Base-by-base conservation (phyloP, 2,888 invertebrate species). In the Norana najaformis region DNA sequence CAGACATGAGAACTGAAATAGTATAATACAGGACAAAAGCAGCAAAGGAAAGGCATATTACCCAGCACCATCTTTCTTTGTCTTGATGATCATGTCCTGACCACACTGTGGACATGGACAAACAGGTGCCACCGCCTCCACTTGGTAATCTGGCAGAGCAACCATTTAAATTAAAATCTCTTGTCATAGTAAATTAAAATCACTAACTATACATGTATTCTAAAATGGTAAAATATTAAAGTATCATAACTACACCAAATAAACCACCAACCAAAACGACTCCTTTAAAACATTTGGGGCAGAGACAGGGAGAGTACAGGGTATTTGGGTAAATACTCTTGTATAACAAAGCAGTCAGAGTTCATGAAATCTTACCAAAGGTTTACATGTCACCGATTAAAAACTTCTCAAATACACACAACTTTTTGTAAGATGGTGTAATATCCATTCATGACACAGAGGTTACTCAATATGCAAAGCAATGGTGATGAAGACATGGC, bases 101-200 rank as follows among this genome's bases (percentile, higher is more conserved):
- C 93, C 96, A 94, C 98, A 98, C 93, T 96, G 96, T 0, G 97
- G 97, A 94, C 98, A 98, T 93, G 97, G 97, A 91, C 97, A 95
- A 20, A 96, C 94, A 36, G 91, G 83, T 34, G 20, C 34, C 35
- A 69, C 82, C 18, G 37, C 35, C 4, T 41, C 88, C 35, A 23
- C n/a, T 35, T 47, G 47, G 37, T n/a, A 34, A n/a, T 41, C 85
- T 89, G 30, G 11, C 37, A 88, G 34, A 39, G 69, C 69, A 69
- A n/a, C 8, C n/a, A 69, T n/a, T 69, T 8, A n/a, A 69, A 69
- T 69, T 69, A 69, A 69, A 69, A n/a, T 16, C 69, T 1, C 69
- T n/a, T 4, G 47, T n/a, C 23, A 47, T 47, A 23, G 47, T 69
- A 47, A 47, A 47, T 23, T 47, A 47, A 47, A 47, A 47, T 47